Conservation (phyloP, 2,113 vertebrate species). For the Phycodurus eques region DNA sequence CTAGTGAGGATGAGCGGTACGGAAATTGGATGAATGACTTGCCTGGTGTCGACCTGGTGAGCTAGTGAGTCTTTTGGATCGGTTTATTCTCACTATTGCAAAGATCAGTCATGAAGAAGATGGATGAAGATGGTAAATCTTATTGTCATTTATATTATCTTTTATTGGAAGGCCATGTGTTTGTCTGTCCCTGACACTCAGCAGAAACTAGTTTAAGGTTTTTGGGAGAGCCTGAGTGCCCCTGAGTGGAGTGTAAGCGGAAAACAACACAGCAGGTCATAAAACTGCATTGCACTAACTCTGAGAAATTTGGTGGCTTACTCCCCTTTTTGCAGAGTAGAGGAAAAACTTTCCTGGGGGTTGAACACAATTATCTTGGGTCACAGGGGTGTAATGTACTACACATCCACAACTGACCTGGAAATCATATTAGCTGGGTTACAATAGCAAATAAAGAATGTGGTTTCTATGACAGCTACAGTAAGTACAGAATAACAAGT, state of each 20-base stretch:
- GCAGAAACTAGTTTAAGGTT: slow-evolving; percentile 54
- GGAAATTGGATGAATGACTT: too few relatives aligned
- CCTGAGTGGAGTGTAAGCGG: slow-evolving; percentile 55
- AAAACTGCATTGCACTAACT: slow-evolving; percentile 48
- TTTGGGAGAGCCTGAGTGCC: slow-evolving; percentile 42
- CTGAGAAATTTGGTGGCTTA: slow-evolving; percentile 40
- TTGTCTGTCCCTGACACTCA: slow-evolving; percentile 46
- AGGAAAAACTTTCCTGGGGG: slow-evolving; percentile 28
- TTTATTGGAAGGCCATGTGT: slow-evolving; percentile 66
- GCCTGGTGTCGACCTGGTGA: slow-evolving; percentile 27
- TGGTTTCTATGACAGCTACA: background rate
- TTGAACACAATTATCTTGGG: slow-evolving; percentile 23
- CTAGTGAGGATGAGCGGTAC: too few relatives aligned
- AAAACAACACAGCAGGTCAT: slow-evolving; percentile 53
- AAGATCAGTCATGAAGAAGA: slow-evolving; percentile 57
- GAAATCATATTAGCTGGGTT: background rate
- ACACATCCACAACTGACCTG: background rate
- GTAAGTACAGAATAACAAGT: background rate
- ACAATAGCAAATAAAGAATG: background rate
- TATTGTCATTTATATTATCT: slow-evolving; percentile 73
- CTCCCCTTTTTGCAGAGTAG: slow-evolving; percentile 18
- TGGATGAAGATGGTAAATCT: slow-evolving; percentile 70
- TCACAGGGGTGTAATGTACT: background rate
- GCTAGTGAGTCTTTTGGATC: slow-evolving; percentile 22
- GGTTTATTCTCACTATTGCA: slow-evolving; percentile 33